Evolutionary conservation across 2,797 vertebrate genomes (phyloP), one percentile per base, ranked within the genome.

Genomic region (Mionectes olivaceus): DNA sequence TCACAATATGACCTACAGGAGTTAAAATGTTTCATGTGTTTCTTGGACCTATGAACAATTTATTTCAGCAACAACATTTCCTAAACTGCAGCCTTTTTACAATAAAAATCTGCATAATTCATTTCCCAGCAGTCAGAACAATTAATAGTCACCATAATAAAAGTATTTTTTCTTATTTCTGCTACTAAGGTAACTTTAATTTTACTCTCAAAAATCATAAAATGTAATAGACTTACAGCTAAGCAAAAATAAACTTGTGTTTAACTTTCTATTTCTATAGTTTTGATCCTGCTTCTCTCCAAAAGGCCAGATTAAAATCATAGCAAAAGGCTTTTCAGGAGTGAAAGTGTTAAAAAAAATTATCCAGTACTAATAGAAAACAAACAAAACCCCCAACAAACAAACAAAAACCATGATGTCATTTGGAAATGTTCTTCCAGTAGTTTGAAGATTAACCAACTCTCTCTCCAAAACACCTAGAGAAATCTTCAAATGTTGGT

Each of bases 171-270:
- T 44, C 4, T 28, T 52, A 63, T 46, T 88, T 77, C 19, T 68
- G 28, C 12, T 65, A 82, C 6, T 15, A 67, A 65, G 33, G 13
- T 7, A 53, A 53, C 5, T 50, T 65, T 28, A 28, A 57, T 47
- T 28, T 73, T 94, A 82, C 7, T 33, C 16, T 61, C 25, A 46
- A 52, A 93, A 92, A 61, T 9, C 1, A n/a, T 35, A 4, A n/a
- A 67, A 83, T 49, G n/a, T 7, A 39, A 64, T 52, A 4, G 6
- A 19, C 28, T 85, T 69, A 10, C 5, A 35, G 52, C 5, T 60
- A 5, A 81, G 4, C 0, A 53, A 77, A 89, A 88, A 18, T 8
- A 59, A 50, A 24, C 3, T 25, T 2, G 0, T 57, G 2, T 46
- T 91, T 41, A 89, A 19, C 1, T 60, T 50, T 46, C 52, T 14